Evolutionary conservation across 2,797 vertebrate species (phyloP), one percentile per base, ranked within the genome.

Genomic region (Catamblyrhynchus diadema): DNA sequence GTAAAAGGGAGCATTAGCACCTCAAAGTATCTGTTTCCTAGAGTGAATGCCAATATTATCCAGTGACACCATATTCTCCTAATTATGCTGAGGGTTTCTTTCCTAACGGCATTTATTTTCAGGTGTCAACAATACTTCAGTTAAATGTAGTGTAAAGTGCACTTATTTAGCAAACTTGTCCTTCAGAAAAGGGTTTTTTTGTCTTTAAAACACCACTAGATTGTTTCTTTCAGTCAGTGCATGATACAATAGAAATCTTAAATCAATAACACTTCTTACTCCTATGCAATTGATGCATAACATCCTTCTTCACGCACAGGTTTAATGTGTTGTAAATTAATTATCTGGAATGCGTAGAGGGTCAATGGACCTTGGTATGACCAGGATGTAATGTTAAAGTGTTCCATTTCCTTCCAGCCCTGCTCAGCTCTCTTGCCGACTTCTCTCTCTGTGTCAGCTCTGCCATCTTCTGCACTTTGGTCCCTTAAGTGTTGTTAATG

Each of bases 321-420:
- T 98, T 98, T 98, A 98, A 98, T 98, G 98, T 98, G 98, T 98
- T 98, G 98, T 98, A 97, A 98, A 98, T 98, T 98, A 98, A 98
- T 98, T 99, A 98, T 97, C 98, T 97, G 96, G 98, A 98, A 98
- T 98, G 98, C 98, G 97, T 93, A 93, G 96, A 88, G 94, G 98
- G 98, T 98, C 98, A 98, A 97, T 98, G 98, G 98, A 97, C 98
- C 98, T 98, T 98, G 98, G 98, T 97, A 98, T 97, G 98, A 97
- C 98, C 67, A 80, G 92, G 97, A 94, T 95, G 91, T 96, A 96
- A 97, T 94, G 95, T 87, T 97, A 90, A 97, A 96, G 91, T 92
- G 93, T 97, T 97, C 96, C 86, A 96, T 98, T 98, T 98, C 97
- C 96, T 95, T 86, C 86, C 90, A 95, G 81, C 72, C 39, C 88